Percentiles rank a stretch among this genome's conserved stretches.
Conservation (phyloP, 2,888 invertebrate genomes). For the Unio pictorum region DNA sequence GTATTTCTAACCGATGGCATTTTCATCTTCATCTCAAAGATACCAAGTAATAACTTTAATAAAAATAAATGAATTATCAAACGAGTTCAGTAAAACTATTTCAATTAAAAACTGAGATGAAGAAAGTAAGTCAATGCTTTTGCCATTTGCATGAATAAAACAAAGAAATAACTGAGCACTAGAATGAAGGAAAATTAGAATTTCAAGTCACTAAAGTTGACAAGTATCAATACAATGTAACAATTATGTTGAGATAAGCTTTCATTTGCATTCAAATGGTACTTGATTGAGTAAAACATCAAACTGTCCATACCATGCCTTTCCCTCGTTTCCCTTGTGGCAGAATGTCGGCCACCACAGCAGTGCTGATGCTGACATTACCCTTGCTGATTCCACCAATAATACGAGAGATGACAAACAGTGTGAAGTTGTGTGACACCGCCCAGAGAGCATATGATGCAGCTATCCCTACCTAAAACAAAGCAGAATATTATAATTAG, state of each 20-base stretch:
- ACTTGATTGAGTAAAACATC: too few species aligned
- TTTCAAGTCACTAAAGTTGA: too few species aligned
- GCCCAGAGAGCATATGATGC: constrained; percentile 92
- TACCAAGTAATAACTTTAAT: background rate
- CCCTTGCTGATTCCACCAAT: constrained; percentile 97
- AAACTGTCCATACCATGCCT: constrained; percentile 84
- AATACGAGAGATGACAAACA: constrained; percentile 93
- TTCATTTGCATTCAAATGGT: background rate
- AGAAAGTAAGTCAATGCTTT: too few species aligned
- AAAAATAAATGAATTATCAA: background rate
- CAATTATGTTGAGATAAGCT: background rate
- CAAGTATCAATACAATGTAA: too few species aligned
- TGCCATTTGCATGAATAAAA: too few species aligned
- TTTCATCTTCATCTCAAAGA: background rate
- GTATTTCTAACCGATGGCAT: too few species aligned
- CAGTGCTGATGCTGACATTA: constrained; percentile 95
- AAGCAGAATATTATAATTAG: constrained; percentile 10
- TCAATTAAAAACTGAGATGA: background rate
- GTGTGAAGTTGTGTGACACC: constrained; percentile 85
- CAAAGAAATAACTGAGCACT: too few species aligned
- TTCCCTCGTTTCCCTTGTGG: constrained; percentile 86
- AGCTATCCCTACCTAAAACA: constrained; percentile 84
- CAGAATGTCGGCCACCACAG: constrained; percentile 93
- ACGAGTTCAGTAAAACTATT: background rate
- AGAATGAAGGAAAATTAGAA: too few species aligned